Evolutionary conservation across 2,888 invertebrate genomes (phyloP).

Genomic region (Leucania comma): DNA sequence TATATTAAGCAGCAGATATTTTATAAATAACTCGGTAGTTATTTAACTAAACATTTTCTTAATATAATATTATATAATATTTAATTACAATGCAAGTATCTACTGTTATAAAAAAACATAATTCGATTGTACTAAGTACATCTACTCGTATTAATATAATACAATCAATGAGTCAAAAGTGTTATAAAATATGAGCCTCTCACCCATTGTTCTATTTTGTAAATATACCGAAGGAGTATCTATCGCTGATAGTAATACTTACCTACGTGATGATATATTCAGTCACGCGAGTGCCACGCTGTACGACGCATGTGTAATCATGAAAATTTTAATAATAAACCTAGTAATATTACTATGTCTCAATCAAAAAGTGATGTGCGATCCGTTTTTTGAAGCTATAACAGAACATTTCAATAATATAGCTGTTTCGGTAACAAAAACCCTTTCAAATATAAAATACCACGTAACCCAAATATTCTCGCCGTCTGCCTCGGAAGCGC

Average conservation of each 20-base stretch:
- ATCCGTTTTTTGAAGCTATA: conserved; percentile 63
- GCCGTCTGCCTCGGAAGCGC: neutral
- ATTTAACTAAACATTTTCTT: neutral
- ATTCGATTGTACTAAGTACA: neutral
- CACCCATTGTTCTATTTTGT: conserved; percentile 58
- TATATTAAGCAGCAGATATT: neutral
- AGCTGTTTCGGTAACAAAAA: conserved; percentile 51
- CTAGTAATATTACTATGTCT: conserved; percentile 53
- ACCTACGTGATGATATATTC: conserved; percentile 37
- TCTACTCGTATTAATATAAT: neutral
- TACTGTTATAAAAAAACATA: conserved; percentile 1
- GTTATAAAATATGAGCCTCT: conserved; percentile 47
- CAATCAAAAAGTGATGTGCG: conserved; percentile 64
- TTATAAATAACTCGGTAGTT: neutral
- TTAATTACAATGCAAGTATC: neutral
- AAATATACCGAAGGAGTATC: conserved; percentile 42
- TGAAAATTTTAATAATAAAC: conserved; percentile 55
- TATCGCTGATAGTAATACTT: conserved; percentile 27
- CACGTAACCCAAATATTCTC: conserved; percentile 59
- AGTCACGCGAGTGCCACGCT: conserved; percentile 35
- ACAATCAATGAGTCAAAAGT: conserved; percentile 48
- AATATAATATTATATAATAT: conserved; percentile 6
- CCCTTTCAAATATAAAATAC: conserved; percentile 60
- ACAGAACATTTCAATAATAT: conserved; percentile 66
- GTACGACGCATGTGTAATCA: conserved; percentile 45